Base-by-base conservation (phyloP, 1,140 invertebrate genomes). In the Pseudomyrmex dendroicus region DNA sequence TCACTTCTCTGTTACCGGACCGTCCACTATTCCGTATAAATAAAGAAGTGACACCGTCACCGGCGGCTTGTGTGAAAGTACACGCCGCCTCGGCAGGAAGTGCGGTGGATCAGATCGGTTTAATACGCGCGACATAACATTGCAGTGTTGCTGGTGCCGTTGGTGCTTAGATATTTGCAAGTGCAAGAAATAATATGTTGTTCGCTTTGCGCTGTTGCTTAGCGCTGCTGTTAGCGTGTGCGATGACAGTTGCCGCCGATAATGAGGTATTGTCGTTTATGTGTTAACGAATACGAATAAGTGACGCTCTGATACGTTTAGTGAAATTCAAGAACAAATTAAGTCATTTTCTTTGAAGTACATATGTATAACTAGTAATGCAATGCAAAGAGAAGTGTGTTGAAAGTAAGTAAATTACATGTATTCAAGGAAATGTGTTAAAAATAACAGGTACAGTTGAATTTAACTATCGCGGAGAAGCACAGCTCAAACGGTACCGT, bases 1-100 rank as follows among this genome's bases (percentile, higher is more conserved):
- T 92, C 88, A 89, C 90, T 86, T n/a, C 82, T n/a, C 82, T 80
- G 68, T 64, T 83, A 90, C 93, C 82, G 84, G 92, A 89, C 92
- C 64, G 91, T 92, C 91, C 91, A 90, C 89, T 93, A 93, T 93
- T 92, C 87, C 84, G 89, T 92, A 93, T 94, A 93, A 93, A 93
- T 93, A 93, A 93, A 93, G 93, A 93, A 92, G 91, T 91, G 85
- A 86, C 88, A 89, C 84, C 74, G 84, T 88, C 35, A 89, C 87
- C 85, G 82, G 85, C 86, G 90, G 73, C 87, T 91, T 93, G 91
- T 93, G 93, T 93, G 93, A 94, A 94, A 94, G 93, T 94, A 84
- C 91, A 89, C 87, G 85, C 84, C 82, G 91, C 66, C 84, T 89
- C 59, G 89, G 86, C 85, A 86, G 89, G 84, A 86, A 83, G 88